A percentile compares a stretch with the other conserved stretches of the same genome.
Conservation (phyloP, 2,113 vertebrate species). For the Hippolais icterina region DNA sequence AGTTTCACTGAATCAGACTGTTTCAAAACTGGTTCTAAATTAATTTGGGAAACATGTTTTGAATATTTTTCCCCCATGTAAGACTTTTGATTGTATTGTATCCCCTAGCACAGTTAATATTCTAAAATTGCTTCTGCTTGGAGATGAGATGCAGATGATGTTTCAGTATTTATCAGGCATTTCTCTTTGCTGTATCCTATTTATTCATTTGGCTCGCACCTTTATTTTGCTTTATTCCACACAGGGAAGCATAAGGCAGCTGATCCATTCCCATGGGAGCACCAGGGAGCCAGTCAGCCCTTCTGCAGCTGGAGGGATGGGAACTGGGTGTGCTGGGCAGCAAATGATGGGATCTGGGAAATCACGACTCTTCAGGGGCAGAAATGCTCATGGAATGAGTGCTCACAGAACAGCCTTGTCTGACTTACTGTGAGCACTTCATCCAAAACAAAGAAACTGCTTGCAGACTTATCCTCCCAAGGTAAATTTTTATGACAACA, state of each 20-base stretch:
- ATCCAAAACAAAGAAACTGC: background rate
- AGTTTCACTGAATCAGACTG: background rate
- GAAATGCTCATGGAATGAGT: background rate
- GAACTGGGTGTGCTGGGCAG: background rate
- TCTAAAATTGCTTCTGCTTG: background rate
- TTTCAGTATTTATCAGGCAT: background rate
- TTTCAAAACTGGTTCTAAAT: background rate
- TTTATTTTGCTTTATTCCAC: background rate
- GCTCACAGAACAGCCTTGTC: background rate
- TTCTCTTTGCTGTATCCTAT: background rate
- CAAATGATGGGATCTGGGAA: background rate
- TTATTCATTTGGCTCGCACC: background rate
- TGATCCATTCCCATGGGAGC: background rate
- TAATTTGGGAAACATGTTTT: background rate
- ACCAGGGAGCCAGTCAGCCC: background rate
- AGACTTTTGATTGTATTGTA: background rate
- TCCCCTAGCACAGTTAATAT: background rate
- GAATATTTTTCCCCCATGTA: accelerated
- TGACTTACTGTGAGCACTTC: background rate
- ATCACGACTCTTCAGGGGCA: background rate
- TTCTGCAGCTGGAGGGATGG: background rate
- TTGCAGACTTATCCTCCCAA: background rate
- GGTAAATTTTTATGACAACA: background rate
- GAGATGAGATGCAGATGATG: background rate
- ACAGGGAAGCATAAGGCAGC: background rate